These are phyloP conservation scores for Danaus chrysippus DNA, from an alignment of 2,888 invertebrate genomes.

Conservation along the genomic window DNA sequence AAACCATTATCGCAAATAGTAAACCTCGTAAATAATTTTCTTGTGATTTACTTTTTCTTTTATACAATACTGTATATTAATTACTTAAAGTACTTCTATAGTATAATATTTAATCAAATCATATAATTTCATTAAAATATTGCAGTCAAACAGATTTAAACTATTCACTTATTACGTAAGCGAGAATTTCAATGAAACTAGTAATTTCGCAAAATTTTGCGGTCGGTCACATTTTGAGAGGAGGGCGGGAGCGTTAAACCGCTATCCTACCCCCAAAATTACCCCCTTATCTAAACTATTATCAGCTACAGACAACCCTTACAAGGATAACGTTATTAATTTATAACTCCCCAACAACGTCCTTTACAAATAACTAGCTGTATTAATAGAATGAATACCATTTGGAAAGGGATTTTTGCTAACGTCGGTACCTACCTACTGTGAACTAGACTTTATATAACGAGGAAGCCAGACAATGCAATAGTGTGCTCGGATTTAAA, in stretches of 20 bases:
- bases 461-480: background rate
- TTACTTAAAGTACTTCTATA: background rate
- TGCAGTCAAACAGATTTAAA: background rate
- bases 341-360: too few relatives aligned
- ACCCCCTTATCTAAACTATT: too few relatives aligned
- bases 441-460: conserved; percentile 1
- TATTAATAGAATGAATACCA: too few relatives aligned
- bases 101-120: conserved; percentile 5
- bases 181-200: background rate
- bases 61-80: too few relatives aligned
- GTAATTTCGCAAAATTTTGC: conserved; percentile 3
- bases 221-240: background rate
- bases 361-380: too few relatives aligned
- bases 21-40: background rate
- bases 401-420: too few relatives aligned
- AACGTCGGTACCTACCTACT: too few relatives aligned
- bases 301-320: too few relatives aligned
- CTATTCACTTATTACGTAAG: background rate
- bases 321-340: too few relatives aligned
- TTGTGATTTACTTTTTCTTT: too few relatives aligned
- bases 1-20: conserved; percentile 1
- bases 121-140: background rate
- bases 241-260: background rate
- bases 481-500: background rate
- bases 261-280: background rate